These are phyloP conservation scores for Aurelia sp. DNA, from an alignment of 30 jellyfish, hydroid and myxozoan species.

Conservation along the genomic window DNA sequence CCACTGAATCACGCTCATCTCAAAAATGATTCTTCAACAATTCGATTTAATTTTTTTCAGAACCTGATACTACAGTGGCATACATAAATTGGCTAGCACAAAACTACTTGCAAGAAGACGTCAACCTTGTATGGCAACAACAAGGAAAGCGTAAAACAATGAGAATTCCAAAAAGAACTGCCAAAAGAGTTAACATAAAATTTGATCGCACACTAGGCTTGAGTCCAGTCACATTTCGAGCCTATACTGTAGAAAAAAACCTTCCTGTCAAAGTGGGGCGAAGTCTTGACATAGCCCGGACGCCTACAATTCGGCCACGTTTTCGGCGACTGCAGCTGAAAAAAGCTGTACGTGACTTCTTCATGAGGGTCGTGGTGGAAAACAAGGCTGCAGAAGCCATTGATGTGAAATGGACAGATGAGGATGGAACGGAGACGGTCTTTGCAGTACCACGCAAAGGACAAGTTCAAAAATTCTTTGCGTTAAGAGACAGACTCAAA, in stretches of 20 bases:
- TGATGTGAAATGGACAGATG: slow-evolving; percentile 33
- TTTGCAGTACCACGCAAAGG: slow-evolving; percentile 30
- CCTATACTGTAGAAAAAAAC: slow-evolving; percentile 17
- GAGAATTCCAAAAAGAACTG: background rate
- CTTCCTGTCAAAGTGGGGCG: slow-evolving; percentile 64
- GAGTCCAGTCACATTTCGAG: slow-evolving; percentile 56
- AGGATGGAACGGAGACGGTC: slow-evolving; percentile 22
- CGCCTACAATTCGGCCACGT: slow-evolving; percentile 18
- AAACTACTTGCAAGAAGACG: slow-evolving; percentile 16
- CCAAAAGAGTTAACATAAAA: background rate
- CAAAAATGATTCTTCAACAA: too few species aligned
- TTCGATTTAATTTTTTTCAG: slow-evolving; percentile 13
- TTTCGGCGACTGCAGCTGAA: background rate
- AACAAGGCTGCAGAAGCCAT: slow-evolving; percentile 47
- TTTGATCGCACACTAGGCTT: slow-evolving; percentile 46
- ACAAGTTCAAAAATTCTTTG: background rate
- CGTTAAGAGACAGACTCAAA: slow-evolving; percentile 31
- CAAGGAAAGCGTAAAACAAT: slow-evolving; percentile 40
- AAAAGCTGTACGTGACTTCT: slow-evolving; percentile 52
- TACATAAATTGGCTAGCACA: slow-evolving; percentile 8
- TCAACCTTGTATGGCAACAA: slow-evolving; percentile 53
- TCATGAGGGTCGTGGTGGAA: slow-evolving; percentile 2
- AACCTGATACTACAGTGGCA: slow-evolving; percentile 32
- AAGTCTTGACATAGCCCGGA: background rate
- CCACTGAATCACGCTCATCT: too few species aligned